A percentile compares a stretch with the other conserved stretches of the same genome.
Conservation (phyloP, 2,888 invertebrate genomes). For the Pseudococcus longispinus region DNA sequence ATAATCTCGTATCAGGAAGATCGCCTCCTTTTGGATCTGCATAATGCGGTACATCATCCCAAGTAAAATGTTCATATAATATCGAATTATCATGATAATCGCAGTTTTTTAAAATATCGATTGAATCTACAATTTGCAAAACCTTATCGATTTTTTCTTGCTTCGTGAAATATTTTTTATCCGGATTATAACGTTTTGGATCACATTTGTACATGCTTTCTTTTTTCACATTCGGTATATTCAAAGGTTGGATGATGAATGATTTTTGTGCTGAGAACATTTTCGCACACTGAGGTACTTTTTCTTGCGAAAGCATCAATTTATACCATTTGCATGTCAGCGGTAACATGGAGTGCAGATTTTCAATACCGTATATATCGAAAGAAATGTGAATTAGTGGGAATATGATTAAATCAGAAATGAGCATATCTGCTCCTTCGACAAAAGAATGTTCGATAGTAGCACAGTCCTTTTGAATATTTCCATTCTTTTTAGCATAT, state of each 20-base stretch:
- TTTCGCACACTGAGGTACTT: slow-evolving; percentile 51
- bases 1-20: slow-evolving; percentile 75
- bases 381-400: slow-evolving; percentile 73
- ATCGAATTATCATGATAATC: slow-evolving; percentile 61
- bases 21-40: slow-evolving; percentile 81
- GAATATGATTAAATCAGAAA: slow-evolving; percentile 83
- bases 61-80: slow-evolving; percentile 67
- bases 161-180: slow-evolving; percentile 76
- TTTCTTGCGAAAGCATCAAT: slow-evolving; percentile 44
- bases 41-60: slow-evolving; percentile 75
- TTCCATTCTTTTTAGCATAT: slow-evolving; percentile 44
- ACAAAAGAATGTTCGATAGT: slow-evolving; percentile 75
- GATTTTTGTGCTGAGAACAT: slow-evolving; percentile 25
- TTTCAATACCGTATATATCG: slow-evolving; percentile 63
- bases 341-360: slow-evolving; percentile 67
- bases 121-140: slow-evolving; percentile 60
- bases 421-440: slow-evolving; percentile 81
- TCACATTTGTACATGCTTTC: slow-evolving; percentile 81
- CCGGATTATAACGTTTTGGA: slow-evolving; percentile 77
- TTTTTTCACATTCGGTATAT: slow-evolving; percentile 66
- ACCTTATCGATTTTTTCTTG: slow-evolving; percentile 72
- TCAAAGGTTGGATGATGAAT: not conserved
- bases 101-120: slow-evolving; percentile 64
- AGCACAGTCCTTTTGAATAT: slow-evolving; percentile 56
- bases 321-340: slow-evolving; percentile 72